Evolutionary conservation across 2,888 invertebrate species (phyloP), one percentile per base, ranked within the genome.

Genomic region (Eremobia ochroleuca): DNA sequence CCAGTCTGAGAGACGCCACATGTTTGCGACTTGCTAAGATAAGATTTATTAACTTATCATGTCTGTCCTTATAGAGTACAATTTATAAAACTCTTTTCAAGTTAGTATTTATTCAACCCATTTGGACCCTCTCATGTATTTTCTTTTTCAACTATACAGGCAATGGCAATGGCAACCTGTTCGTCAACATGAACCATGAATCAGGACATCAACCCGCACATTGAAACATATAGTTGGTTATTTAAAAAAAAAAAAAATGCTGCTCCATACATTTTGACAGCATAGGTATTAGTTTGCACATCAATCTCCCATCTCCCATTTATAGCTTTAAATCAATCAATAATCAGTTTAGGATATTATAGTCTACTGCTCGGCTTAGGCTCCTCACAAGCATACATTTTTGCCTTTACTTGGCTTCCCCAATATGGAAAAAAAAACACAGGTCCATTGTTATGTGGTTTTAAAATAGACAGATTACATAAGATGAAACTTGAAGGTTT

Each of bases 401-500:
- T 46, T n/a, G n/a, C n/a, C 34, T 62, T 74, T 25, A 31, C 15
- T 55, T 40, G 40, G 55, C 55, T 81, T 78, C 74, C 9, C 13
- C 0, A 37, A 73, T 15, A 34, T 31, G 25, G 18, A 9, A 15
- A 40, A 31, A 46, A 13, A 13, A 18, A 52, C 4, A 71, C n/a
- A 40, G 8, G 21, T 15, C 8, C 4, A 15, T 13, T 4, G 6
- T 18, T 34, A 43, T 18, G 3, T 21, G 4, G 25, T 43, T 61
- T 61, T 40, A 49, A 52, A 77, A 52, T 43, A 61, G n/a, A 28
- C 37, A 64, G 21, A 73, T 78, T 78, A 58, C n/a, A 34, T 81
- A 78, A 49, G 80, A 64, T 73, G 46, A 64, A 73, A 64, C 62
- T 64, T 78, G 46, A 31, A 73, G 43, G 46, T 58, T 81, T 81